Base-by-base conservation (phyloP, 2,888 invertebrate genomes). In the Drosophila buzzatii region DNA sequence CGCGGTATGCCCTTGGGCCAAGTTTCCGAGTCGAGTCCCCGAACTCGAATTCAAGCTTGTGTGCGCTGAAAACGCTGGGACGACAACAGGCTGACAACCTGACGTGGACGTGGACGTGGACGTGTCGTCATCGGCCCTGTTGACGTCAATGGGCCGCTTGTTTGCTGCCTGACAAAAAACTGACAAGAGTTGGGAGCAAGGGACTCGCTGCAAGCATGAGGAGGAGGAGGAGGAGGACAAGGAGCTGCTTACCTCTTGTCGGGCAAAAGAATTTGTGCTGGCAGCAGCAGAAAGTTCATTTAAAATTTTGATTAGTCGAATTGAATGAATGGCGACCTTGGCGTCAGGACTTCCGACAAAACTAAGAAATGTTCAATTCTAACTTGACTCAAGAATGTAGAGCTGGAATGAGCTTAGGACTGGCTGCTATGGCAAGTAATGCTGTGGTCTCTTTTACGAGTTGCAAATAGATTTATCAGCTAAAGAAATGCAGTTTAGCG, bases 1-100 rank as follows among this genome's bases (percentile, higher is more conserved):
- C 77, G 80, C 77, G 78, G 78, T 79, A 82, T 91, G 91, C 92
- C 91, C 91, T 91, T 91, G 91, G 91, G 91, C 81, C 65, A 64
- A 79, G 79, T 69, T 49, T 55, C 45, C 23, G 77, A 76, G 60
- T 76, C 63, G 62, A 33, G 53, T 65, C 35, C 53, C 61, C 69
- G 63, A 52, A 55, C 41, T 72, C 20, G 56, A 39, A 58, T 31
- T 42, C 27, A 52, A 52, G 47, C 51, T 65, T 53, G 52, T 53
- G 41, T 45, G 41, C 52, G 47, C 60, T 51, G 42, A 41, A 42
- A 55, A 44, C 52, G 12, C 23, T 33, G 68, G 52, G 56, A 58
- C 66, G 61, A 65, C 71, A 61, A 74, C 79, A 73, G 68, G 71
- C 85, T 89, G 88, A 87, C 85, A 89, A 82, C 64, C 90, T 89